Base-by-base conservation (phyloP, 1,140 invertebrate genomes). In the Sinonovacula constricta region DNA sequence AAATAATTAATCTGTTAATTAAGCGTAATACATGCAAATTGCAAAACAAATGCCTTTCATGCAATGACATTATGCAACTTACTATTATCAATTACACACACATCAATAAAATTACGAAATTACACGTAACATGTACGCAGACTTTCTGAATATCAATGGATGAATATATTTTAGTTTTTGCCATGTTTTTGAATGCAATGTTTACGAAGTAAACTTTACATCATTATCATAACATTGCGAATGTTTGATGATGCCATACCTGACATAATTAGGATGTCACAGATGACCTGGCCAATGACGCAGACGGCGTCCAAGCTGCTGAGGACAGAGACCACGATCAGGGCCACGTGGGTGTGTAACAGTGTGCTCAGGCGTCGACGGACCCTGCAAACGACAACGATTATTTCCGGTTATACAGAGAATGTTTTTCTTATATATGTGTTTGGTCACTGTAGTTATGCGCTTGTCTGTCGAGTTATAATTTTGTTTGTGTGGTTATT, bases 211-310 rank as follows among this genome's bases (percentile, higher is more conserved):
- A 0, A 3, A 18, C 18, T 51, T 18, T 51, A 1, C 7, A 2
- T 1, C 1, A 3, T 18, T 7, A 28, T 30, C 14, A 12, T 3
- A 1, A 63, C 5, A 33, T 63, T 3, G 1, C 1, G 3, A 63
- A 22, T 2, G n/a, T n/a, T 45, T 45, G 34, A 36, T 24, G 45
- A 65, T 10, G 24, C 22, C 5, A 22, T 62, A 88, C 88, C 88
- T 82, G 85, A 83, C 84, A 88, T 88, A 39, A 88, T 89, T 22
- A 88, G 86, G 26, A 88, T 89, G 75, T 88, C 87, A 66, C 86
- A 88, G 34, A 88, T 88, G 54, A 89, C 82, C 60, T 88, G 87
- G 26, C 87, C 87, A 22, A 86, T 85, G 39, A 88, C 87, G 79
- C 87, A 87, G 1, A 85, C 54, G 14, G 87, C 84, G 53, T 88